These are phyloP conservation scores for Forbesichthys papilliferus DNA, from an alignment of 2,113 vertebrate genomes.

Conservation along the genomic window DNA sequence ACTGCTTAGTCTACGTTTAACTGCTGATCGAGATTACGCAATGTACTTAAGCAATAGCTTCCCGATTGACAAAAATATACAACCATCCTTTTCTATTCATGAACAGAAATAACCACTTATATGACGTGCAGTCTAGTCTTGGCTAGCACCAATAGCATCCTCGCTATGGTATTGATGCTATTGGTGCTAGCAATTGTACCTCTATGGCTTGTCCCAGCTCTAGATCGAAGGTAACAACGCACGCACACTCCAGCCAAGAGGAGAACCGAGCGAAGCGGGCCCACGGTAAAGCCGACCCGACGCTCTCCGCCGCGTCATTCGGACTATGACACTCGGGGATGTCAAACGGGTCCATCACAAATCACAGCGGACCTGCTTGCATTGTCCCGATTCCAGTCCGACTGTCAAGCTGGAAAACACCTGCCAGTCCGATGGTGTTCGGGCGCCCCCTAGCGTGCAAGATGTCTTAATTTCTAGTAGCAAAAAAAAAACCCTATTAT, in stretches of 20 bases:
- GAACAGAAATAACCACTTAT: too few relatives aligned
- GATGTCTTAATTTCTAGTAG: not conserved
- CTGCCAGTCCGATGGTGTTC: not conserved
- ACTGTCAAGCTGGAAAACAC: not conserved
- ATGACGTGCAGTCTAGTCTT: not conserved
- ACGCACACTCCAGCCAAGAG: conserved; percentile 89
- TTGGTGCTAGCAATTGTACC: conserved; percentile 63
- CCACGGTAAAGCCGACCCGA: conserved; percentile 72
- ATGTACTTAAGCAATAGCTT: too few relatives aligned
- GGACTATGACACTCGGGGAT: conserved; percentile 39
- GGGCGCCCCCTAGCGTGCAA: conserved; percentile 22
- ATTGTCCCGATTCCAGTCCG: conserved; percentile 6
- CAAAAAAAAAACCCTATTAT: too few relatives aligned
- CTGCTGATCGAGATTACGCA: too few relatives aligned
- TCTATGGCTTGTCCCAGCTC: conserved; percentile 94
- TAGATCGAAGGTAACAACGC: conserved; percentile 93
- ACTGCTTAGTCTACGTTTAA: too few relatives aligned
- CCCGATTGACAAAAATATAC: too few relatives aligned
- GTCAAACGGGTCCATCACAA: conserved; percentile 70
- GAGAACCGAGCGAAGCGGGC: conserved; percentile 86
- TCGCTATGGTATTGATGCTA: not conserved
- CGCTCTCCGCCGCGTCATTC: conserved; percentile 23
- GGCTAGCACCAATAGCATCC: not conserved
- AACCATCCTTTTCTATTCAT: too few relatives aligned
- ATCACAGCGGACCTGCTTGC: conserved; percentile 9